A percentile compares a stretch with the other conserved stretches of the same genome.
Conservation (phyloP, 2,113 vertebrate species). For the Acanthisitta chloris region DNA sequence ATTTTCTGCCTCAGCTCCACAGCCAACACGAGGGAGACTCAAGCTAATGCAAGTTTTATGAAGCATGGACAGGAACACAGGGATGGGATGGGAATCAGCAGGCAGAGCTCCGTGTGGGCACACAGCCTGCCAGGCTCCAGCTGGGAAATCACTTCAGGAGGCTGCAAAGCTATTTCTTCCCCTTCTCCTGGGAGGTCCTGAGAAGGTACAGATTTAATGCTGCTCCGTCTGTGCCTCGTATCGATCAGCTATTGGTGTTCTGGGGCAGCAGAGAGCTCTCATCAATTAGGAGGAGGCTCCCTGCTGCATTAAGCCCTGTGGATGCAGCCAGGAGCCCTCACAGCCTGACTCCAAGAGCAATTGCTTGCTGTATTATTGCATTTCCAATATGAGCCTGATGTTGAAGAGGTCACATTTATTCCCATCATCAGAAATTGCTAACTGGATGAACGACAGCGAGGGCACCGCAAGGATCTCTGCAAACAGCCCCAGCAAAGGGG, state of each 20-base stretch:
- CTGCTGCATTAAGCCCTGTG: not conserved
- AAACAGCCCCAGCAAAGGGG: not conserved
- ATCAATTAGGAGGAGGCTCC: not conserved
- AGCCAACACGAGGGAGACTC: accelerated
- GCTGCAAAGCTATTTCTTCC: not conserved
- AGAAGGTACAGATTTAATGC: not conserved
- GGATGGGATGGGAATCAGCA: accelerated
- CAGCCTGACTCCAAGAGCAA: not conserved
- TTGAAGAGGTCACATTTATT: not conserved
- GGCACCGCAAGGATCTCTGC: not conserved
- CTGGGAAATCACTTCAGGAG: not conserved
- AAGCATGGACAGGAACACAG: accelerated
- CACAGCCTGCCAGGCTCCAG: not conserved
- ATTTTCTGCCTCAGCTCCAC: not conserved
- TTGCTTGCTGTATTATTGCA: not conserved
- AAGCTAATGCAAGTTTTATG: not conserved
- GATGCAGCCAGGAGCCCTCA: not conserved
- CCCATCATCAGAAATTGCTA: not conserved
- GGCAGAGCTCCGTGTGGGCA: not conserved
- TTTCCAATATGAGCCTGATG: not conserved
- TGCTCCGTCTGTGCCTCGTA: not conserved
- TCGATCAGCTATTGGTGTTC: not conserved
- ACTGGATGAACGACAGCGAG: not conserved
- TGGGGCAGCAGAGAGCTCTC: not conserved
- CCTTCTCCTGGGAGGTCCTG: not conserved